These are phyloP conservation scores for Saccostrea glomerata DNA, from an alignment of 1,140 invertebrate genomes.

Conservation along the genomic window DNA sequence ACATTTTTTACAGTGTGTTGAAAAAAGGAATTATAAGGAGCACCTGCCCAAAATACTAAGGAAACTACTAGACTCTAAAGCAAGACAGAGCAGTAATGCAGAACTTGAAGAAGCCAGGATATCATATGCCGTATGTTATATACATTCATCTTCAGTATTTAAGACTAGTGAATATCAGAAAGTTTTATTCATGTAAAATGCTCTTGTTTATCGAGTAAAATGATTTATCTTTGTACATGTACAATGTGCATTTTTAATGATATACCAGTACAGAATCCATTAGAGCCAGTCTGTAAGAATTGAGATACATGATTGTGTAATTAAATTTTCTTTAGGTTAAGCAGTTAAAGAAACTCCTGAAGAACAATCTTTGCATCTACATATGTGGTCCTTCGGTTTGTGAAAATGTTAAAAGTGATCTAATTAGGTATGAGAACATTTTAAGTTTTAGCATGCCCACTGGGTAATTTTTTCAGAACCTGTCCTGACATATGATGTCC, in stretches of 20 bases:
- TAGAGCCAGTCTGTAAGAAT: not conserved
- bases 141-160: not conserved
- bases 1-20: constrained; percentile 30
- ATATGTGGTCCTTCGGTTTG: constrained; percentile 62
- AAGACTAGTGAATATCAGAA: too few relatives aligned
- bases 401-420: not conserved
- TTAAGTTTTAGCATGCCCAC: too few relatives aligned
- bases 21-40: constrained; percentile 62
- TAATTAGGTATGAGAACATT: not conserved
- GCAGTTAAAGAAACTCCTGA: constrained; percentile 66
- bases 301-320: not conserved
- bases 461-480: too few relatives aligned
- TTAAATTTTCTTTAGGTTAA: constrained; percentile 62
- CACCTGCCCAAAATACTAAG: constrained; percentile 65
- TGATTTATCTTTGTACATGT: not conserved
- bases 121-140: constrained; percentile 65
- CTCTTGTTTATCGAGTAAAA: too few relatives aligned
- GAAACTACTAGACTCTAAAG: constrained; percentile 68
- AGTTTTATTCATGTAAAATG: too few relatives aligned
- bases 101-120: constrained; percentile 73
- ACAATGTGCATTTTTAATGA: not conserved
- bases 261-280: not conserved
- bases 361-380: constrained; percentile 73
- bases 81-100: constrained; percentile 65
- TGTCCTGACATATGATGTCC: too few relatives aligned